phyloP scores from a whole-genome alignment of 2,113 vertebrate species.

The Dendropsophus ebraccatus region DNA sequence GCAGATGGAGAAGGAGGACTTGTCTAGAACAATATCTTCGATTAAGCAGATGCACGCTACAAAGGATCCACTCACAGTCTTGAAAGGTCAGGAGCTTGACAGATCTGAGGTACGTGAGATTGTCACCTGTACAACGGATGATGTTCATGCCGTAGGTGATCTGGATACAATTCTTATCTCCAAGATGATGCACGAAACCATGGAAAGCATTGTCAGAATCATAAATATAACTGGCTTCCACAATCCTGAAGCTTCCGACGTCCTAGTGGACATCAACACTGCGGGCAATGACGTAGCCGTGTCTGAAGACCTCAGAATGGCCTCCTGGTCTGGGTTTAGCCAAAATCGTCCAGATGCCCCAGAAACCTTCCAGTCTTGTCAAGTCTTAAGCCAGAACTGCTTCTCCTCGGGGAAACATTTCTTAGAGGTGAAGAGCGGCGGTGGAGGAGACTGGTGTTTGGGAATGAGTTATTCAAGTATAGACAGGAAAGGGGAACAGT shows the following conservation, averaged over 20 bases:
- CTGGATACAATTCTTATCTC: not conserved
- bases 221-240: not conserved
- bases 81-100: not conserved
- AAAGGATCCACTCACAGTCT: not conserved
- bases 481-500: not conserved
- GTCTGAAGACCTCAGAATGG: constrained; percentile 16
- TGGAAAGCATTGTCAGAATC: not conserved
- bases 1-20: not conserved
- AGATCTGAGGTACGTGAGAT: too few species aligned
- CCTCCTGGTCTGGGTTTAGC: not conserved
- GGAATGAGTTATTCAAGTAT: constrained; percentile 45
- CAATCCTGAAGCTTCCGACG: not conserved
- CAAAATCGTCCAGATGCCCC: constrained; percentile 1
- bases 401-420: constrained; percentile 44
- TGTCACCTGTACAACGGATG: not conserved
- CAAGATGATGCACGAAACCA: not conserved
- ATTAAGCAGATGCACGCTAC: not conserved
- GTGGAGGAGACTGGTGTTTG: constrained; percentile 1
- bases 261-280: constrained; percentile 34
- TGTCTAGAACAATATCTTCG: not conserved
- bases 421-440: constrained; percentile 41
- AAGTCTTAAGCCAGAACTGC: constrained; percentile 1
- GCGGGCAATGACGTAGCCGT: not conserved
- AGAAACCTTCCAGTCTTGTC: constrained; percentile 7
- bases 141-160: not conserved